phyloP scores from a whole-genome alignment of 2,113 vertebrate species.

The Lepus europaeus region DNA sequence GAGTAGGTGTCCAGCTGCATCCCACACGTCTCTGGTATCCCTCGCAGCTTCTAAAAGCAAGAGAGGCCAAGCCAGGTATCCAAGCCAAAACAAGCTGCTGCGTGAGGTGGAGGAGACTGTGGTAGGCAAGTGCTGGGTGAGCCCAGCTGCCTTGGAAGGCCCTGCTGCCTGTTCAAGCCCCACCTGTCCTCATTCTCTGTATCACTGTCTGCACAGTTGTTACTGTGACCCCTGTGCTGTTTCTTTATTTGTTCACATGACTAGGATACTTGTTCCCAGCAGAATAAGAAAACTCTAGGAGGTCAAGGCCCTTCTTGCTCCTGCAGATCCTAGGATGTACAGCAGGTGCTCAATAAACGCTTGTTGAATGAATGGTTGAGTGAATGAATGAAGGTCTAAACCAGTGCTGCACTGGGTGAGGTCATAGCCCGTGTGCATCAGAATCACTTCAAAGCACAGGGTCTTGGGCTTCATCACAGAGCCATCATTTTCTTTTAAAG shows the following conservation, averaged over 20 bases:
- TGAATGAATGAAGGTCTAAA: neutral
- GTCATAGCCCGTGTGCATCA: neutral
- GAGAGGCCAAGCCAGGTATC: neutral
- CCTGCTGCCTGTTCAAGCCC: neutral
- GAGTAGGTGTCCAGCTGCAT: neutral
- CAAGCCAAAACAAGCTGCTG: neutral
- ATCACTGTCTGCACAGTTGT: neutral
- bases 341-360: neutral
- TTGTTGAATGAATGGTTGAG: neutral
- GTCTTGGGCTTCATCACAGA: neutral
- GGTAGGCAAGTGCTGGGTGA: no score
- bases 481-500: neutral
- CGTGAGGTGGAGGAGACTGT: neutral
- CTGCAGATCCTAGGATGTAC: neutral
- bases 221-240: neutral
- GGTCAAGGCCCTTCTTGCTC: neutral
- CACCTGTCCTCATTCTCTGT: no score
- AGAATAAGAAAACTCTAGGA: neutral
- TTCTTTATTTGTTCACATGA: neutral
- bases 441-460: neutral
- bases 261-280: neutral
- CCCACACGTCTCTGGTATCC: neutral
- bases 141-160: accelerated
- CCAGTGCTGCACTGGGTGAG: neutral
- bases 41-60: neutral